Base-by-base conservation (phyloP, 2,797 vertebrate species). In the Fistularia tabacaria region DNA sequence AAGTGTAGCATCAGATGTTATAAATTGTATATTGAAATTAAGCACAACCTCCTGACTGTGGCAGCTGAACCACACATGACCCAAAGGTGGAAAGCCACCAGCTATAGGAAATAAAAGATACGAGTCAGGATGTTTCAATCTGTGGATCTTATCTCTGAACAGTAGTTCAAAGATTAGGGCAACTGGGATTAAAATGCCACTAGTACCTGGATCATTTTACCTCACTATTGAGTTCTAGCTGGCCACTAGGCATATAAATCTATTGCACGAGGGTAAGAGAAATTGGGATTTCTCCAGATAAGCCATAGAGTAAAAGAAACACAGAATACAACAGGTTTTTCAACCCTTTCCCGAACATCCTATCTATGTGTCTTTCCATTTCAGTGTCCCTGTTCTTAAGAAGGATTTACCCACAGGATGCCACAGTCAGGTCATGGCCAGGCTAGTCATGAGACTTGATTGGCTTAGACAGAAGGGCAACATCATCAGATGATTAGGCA, bases 391-490 rank as follows among this genome's bases (percentile, higher is more conserved):
- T 46, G 8, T 46, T 10, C 12, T 10, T 51, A 38, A 47, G 15
- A 40, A 39, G 39, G 48, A 44, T 51, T 42, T 66, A 66, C 74
- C 62, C 71, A 76, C 53, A 64, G 36, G 47, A 71, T 42, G 48
- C 15, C 40, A 5, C 1, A 47, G 66, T 44, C 57, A 76, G 68
- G 58, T 67, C 60, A 66, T 8, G 60, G 45, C 51, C 62, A 64
- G 63, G 38, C 25, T 38, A 52, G 57, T 66, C 60, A 60, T 54
- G 64, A 57, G n/a, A 76, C 54, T 43, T 74, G 70, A 86, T 66
- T 73, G 74, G 75, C 74, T 86, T 71, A 77, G 66, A 78, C 1
- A 9, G 50, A 45, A 49, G 43, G 49, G 58, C 56, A 63, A 71
- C 54, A 65, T 59, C 71, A 60, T 73, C 38, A 69, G 61, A 80